Evolutionary conservation across 1,140 invertebrate species (phyloP), one percentile per base, ranked within the genome.

Genomic region (Charaxes varanes): DNA sequence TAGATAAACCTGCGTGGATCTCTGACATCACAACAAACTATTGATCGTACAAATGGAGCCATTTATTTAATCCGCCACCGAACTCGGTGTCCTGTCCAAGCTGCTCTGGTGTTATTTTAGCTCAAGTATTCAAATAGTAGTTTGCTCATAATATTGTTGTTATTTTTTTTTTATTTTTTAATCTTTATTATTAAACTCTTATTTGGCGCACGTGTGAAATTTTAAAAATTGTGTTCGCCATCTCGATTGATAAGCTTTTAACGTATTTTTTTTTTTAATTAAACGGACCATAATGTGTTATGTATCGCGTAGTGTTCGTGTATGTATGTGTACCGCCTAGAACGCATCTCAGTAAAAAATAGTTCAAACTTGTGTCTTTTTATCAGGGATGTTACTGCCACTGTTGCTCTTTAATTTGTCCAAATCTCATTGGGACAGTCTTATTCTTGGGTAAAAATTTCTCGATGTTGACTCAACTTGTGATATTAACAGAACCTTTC

Each of bases 71-170:
- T 51, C 53, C 52, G 46, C 54, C 47, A 56, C 55, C 51, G 54
- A 50, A 53, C 53, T 57, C 58, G 63, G 54, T 31, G 46, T 56
- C 48, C 53, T 49, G 55, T 76, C 78, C 78, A 82, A 82, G 78
- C 78, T 82, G 78, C 78, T 79, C 78, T 56, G 73, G 74, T 74
- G 50, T 78, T 63, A 66, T 60, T 66, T 74, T 74, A 78, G 74
- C 74, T 82, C 74, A 74, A 79, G 68, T 79, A 78, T 68, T 79
- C 62, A 66, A 57, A 55, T 70, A 63, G 46, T 76, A 69, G 71
- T 77, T 77, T 79, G 74, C 74, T 79, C 74, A 79, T 74, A 70
- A 65, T 72, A 57, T 78, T 78, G 74, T 79, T 79, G 58, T 79
- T 78, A 67, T 77, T 64, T 62, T 69, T 63, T 63, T 71, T 61